Percentiles rank a stretch among this genome's conserved stretches.
Evolutionary conservation across 2,797 vertebrate species (phyloP).

Genomic region (Picus viridis): DNA sequence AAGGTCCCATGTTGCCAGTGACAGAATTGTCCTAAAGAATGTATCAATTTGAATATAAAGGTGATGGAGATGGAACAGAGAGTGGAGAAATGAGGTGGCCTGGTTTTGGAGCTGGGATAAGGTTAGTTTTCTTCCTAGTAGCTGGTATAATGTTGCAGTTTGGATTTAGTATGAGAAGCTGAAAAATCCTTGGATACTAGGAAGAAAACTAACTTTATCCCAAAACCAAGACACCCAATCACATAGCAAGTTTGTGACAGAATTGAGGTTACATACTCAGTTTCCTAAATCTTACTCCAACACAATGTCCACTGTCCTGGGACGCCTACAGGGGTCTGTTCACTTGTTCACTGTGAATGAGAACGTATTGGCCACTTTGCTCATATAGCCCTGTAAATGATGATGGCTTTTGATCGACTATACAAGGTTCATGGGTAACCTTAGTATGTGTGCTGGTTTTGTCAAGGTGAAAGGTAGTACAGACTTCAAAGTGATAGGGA

Average conservation of each 20-base stretch:
- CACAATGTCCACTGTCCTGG: accelerated
- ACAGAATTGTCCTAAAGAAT: not conserved
- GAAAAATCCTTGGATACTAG: not conserved
- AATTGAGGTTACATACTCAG: not conserved
- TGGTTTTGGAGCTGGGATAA: not conserved
- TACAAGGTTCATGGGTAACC: not conserved
- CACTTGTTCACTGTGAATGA: not conserved
- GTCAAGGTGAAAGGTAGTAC: not conserved
- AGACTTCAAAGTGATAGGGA: slow-evolving; percentile 49
- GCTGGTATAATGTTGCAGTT: not conserved
- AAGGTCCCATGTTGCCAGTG: not conserved
- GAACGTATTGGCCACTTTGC: not conserved
- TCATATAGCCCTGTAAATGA: not conserved
- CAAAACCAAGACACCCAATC: not conserved
- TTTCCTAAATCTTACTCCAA: not conserved
- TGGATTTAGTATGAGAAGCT: not conserved
- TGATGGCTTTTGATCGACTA: not conserved
- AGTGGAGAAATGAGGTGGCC: not conserved
- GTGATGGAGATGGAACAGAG: not conserved
- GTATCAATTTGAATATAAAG: not conserved
- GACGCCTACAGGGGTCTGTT: not conserved
- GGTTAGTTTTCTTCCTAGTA: not conserved
- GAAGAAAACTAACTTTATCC: not conserved
- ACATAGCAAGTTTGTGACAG: not conserved
- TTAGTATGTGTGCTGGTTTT: not conserved